Conservation (phyloP, 2,888 invertebrate species). For the Conomelus anceps region DNA sequence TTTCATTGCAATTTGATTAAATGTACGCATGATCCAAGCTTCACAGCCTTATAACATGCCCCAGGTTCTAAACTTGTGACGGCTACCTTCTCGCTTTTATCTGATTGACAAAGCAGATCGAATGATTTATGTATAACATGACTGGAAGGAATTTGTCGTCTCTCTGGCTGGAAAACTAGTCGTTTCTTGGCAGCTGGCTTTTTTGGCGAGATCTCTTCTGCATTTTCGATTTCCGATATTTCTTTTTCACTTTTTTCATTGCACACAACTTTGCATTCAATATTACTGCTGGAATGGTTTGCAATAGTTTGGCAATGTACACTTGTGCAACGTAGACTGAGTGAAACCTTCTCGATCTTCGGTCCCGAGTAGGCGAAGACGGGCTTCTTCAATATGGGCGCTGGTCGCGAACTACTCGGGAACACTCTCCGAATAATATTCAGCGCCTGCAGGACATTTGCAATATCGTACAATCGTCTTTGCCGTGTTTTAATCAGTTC, state of each 20-base stretch:
- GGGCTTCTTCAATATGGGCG: constrained; percentile 53
- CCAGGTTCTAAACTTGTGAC: background rate
- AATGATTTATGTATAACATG: background rate
- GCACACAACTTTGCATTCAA: background rate
- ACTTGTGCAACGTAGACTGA: background rate
- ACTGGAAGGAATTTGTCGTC: background rate
- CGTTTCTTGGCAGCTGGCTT: constrained; percentile 21
- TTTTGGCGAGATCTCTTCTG: background rate
- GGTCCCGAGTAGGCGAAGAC: constrained; percentile 60
- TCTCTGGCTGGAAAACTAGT: constrained; percentile 4
- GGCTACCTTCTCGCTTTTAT: too few relatives aligned
- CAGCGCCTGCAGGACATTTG: constrained; percentile 68
- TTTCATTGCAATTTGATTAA: background rate
- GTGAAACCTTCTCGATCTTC: constrained; percentile 25
- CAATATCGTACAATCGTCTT: constrained; percentile 68
- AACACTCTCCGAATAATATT: constrained; percentile 63
- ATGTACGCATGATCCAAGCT: background rate
- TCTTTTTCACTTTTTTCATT: background rate
- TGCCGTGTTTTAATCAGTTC: constrained; percentile 59
- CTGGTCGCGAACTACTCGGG: constrained; percentile 43
- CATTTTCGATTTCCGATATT: background rate
- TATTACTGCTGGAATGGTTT: background rate
- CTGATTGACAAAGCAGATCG: background rate
- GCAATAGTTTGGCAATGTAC: background rate
- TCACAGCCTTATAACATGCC: background rate